Evolutionary conservation across 2,797 vertebrate species (phyloP).

Genomic region (Tauraco hartlaubi): DNA sequence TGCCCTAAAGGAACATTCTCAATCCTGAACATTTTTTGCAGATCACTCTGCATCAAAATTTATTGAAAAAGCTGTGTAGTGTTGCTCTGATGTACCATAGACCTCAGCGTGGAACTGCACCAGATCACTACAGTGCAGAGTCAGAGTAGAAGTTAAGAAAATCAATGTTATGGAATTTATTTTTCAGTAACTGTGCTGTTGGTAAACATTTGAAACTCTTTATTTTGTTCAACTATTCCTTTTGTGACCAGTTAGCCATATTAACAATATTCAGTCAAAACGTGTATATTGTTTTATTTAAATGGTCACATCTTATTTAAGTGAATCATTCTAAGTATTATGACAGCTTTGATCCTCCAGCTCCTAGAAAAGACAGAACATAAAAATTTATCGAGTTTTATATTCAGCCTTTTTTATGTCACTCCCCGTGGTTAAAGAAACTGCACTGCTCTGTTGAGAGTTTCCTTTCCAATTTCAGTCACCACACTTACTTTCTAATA

Average conservation of each 20-base stretch:
- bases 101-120: not conserved
- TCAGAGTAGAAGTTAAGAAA: not conserved
- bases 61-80: not conserved
- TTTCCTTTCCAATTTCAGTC: conserved; percentile 41
- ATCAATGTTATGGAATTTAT: not conserved
- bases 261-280: not conserved
- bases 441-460: not conserved
- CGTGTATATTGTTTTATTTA: not conserved
- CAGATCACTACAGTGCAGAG: not conserved
- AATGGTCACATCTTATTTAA: not conserved
- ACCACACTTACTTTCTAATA: not conserved
- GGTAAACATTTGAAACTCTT: not conserved
- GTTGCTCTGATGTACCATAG: not conserved
- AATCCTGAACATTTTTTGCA: not conserved
- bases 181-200: not conserved
- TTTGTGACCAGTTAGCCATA: not conserved
- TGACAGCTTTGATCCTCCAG: not conserved
- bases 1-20: not conserved
- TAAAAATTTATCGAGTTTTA: not conserved
- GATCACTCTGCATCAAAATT: not conserved
- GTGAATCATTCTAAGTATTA: not conserved
- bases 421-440: not conserved
- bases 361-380: not conserved
- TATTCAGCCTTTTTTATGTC: not conserved
- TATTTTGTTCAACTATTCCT: not conserved